Base-by-base conservation (phyloP, 2,888 invertebrate genomes). In the Catocala sponsa region DNA sequence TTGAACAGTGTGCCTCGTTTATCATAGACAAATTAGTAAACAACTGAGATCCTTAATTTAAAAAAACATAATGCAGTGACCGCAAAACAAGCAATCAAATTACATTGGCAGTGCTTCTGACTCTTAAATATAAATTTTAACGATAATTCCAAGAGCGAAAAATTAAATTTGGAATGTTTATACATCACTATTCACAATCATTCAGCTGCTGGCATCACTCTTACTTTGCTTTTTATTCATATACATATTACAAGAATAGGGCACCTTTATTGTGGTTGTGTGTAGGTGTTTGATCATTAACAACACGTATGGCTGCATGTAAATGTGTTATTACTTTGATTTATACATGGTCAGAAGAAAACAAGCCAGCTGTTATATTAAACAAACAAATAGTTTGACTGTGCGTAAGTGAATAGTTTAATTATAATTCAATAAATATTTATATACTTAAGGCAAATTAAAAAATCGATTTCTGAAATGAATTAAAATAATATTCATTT, bases 31-130 rank as follows among this genome's bases (percentile, higher is more conserved):
- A 75, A 73, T 51, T 32, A 68, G 64, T 66, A 75, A 78, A 65
- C 62, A 77, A 74, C 65, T 81, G 81, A 79, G 80, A 79, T 79
- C 79, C 66, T 76, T 76, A 79, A 73, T 78, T 76, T 49, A 75
- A 55, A 74, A 38, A 71, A 77, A 71, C 65, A 74, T 68, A 76
- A 74, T 1, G 55, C 70, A 70, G 70, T 75, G 70, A 75, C 68
- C 44, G 65, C 67, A 72, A 68, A 72, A 68, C 67, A 78, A 74
- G 78, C 79, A 78, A 77, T 77, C 72, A 68, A 63, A 77, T 77
- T 77, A 79, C 77, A 79, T 72, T 79, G 77, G 77, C 77, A 77
- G 79, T 79, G 77, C 72, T 76, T 73, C 51, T 12, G 53, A 62
- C 64, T 64, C 76, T 58, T 76, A 72, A 59, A 65, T 65, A 66